A percentile compares a stretch with the other conserved stretches of the same genome.
Conservation (phyloP, 2,113 vertebrate genomes). For the Micronycteris hirsuta region DNA sequence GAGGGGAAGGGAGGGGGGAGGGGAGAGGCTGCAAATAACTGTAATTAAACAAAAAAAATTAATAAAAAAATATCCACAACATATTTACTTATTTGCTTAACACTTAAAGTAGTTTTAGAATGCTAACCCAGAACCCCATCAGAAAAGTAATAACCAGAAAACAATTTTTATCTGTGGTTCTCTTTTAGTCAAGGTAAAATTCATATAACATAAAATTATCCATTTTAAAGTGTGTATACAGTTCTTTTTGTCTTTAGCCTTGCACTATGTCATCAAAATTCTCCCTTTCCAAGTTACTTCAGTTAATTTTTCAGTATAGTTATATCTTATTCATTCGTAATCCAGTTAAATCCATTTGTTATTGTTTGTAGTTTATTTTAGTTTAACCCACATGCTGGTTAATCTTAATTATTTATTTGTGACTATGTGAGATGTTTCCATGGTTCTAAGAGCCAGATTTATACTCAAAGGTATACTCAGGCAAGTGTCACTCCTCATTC, state of each 20-base stretch:
- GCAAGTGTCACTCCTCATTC: background rate
- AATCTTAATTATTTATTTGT: background rate
- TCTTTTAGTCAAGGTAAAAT: background rate
- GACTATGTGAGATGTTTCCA: background rate
- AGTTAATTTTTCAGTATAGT: background rate
- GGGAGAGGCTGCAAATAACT: too few species aligned
- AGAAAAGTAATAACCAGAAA: background rate
- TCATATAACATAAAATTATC: background rate
- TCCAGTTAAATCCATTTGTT: background rate
- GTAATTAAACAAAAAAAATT: too few species aligned
- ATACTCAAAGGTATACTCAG: background rate
- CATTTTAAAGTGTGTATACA: background rate
- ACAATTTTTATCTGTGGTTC: background rate
- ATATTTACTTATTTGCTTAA: background rate
- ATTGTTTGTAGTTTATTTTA: background rate
- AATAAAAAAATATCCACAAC: background rate
- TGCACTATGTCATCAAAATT: background rate
- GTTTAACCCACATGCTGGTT: background rate
- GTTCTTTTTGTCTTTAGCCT: background rate
- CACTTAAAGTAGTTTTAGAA: background rate
- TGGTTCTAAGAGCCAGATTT: background rate
- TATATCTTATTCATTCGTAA: background rate
- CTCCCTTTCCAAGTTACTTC: background rate
- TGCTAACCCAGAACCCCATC: background rate
- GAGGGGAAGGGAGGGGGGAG: too few species aligned